Percentiles rank a stretch among this genome's conserved stretches.
These are phyloP conservation scores for Lycodopsis pacificus DNA, from an alignment of 2,797 vertebrate genomes.

Conservation along the genomic window DNA sequence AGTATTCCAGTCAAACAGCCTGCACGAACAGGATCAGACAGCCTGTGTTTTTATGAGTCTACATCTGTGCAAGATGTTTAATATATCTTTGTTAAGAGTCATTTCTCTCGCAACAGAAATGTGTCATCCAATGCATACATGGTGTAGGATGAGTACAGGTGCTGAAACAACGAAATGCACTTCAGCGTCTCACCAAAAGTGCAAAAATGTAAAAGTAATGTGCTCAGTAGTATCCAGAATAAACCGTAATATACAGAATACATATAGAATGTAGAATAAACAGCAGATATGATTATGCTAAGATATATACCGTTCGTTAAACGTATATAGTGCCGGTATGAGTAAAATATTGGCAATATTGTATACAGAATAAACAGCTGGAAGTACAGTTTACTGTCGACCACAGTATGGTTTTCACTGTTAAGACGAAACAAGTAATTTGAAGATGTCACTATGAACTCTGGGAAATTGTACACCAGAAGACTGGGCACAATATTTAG, in stretches of 20 bases:
- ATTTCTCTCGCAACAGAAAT: not conserved
- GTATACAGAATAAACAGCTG: too few relatives aligned
- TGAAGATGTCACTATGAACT: not conserved
- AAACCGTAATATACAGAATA: not conserved
- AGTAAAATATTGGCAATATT: not conserved
- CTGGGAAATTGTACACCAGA: not conserved
- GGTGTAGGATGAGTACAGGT: not conserved
- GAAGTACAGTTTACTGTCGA: not conserved
- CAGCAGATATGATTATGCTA: not conserved
- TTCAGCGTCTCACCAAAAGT: not conserved
- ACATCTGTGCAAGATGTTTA: not conserved
- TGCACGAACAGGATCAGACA: not conserved
- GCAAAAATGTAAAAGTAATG: not conserved
- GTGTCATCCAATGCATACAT: too few relatives aligned
- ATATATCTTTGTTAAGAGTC: not conserved
- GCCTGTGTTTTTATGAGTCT: too few relatives aligned
- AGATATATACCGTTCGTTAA: not conserved
- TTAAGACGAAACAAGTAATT: not conserved
- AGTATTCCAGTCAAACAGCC: conserved; percentile 7
- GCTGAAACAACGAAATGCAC: not conserved
- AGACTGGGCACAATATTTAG: not conserved
- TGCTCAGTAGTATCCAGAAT: not conserved
- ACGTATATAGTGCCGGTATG: not conserved
- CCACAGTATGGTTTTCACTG: not conserved
- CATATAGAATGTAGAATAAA: not conserved